A percentile compares a stretch with the other conserved stretches of the same genome.
Conservation (phyloP, 64 coral and sea anemone genomes). For the Anthopleura sola region DNA sequence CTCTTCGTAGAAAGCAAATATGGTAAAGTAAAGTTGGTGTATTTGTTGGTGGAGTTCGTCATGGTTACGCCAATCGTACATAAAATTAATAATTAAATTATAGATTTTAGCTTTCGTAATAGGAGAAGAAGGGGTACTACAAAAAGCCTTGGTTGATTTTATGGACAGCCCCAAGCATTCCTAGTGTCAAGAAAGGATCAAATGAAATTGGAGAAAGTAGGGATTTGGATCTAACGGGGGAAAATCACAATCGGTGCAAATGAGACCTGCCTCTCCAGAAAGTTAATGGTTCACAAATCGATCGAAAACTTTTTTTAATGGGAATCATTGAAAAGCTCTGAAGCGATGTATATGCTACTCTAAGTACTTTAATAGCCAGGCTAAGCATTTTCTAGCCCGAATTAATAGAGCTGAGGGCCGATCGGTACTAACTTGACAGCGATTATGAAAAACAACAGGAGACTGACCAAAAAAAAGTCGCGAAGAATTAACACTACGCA, state of each 20-base stretch:
- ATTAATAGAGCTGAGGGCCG: slow-evolving; percentile 3
- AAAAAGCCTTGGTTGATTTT: not conserved
- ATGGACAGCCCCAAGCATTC: not conserved
- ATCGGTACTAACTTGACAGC: slow-evolving; percentile 6
- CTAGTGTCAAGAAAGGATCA: not conserved
- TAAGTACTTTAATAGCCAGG: slow-evolving; percentile 2
- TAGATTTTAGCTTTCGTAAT: not conserved
- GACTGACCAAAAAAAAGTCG: not conserved
- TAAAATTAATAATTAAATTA: slow-evolving; percentile 6
- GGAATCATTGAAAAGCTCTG: slow-evolving; percentile 6
- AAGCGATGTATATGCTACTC: not conserved
- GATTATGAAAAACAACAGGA: slow-evolving; percentile 3
- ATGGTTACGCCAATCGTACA: slow-evolving; percentile 9
- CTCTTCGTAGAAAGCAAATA: not conserved
- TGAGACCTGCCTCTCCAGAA: not conserved
- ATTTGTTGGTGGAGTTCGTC: not conserved
- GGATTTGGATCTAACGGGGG: not conserved
- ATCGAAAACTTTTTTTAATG: slow-evolving; percentile 5
- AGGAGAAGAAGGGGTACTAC: not conserved
- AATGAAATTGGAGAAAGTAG: slow-evolving; percentile 5
- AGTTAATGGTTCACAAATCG: slow-evolving; percentile 11
- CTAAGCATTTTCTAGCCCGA: slow-evolving; percentile 5
- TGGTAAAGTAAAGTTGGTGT: not conserved
- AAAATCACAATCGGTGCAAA: not conserved
- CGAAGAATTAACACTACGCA: not conserved